A percentile compares a stretch with the other conserved stretches of the same genome.
phyloP scores from a whole-genome alignment of 1,140 invertebrate genomes.

The Achatina immaculata region DNA sequence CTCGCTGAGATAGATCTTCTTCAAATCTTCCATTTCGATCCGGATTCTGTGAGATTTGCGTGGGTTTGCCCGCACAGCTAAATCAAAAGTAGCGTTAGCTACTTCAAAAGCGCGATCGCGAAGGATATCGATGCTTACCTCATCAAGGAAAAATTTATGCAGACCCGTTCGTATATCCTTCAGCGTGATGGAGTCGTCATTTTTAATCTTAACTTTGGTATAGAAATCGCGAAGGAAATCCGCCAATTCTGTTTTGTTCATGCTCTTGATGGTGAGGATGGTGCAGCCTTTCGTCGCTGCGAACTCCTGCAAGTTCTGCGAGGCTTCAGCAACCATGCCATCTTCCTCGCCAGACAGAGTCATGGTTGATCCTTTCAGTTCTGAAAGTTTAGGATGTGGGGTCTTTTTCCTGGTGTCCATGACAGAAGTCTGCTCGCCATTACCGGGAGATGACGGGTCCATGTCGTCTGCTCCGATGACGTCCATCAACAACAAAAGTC shows the following conservation, averaged over 20 bases:
- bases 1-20: slow-evolving; percentile 59
- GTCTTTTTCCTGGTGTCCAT: slow-evolving; percentile 47
- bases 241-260: slow-evolving; percentile 52
- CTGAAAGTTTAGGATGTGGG: slow-evolving; percentile 44
- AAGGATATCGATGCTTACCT: slow-evolving; percentile 57
- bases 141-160: slow-evolving; percentile 59
- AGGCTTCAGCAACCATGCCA: slow-evolving; percentile 47
- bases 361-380: slow-evolving; percentile 39
- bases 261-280: slow-evolving; percentile 49
- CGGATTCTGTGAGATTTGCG: slow-evolving; percentile 51
- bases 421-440: slow-evolving; percentile 41
- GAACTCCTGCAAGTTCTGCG: slow-evolving; percentile 49
- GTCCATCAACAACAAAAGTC: slow-evolving; percentile 49
- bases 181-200: slow-evolving; percentile 45
- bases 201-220: slow-evolving; percentile 48
- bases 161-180: slow-evolving; percentile 55
- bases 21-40: slow-evolving; percentile 62
- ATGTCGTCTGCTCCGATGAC: slow-evolving; percentile 55
- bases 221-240: slow-evolving; percentile 63
- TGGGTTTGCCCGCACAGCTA: slow-evolving; percentile 39
- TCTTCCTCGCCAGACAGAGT: slow-evolving; percentile 47
- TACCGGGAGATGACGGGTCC: slow-evolving; percentile 48
- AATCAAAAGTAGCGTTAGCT: slow-evolving; percentile 59
- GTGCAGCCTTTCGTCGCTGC: slow-evolving; percentile 53
- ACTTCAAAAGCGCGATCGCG: slow-evolving; percentile 54